Evolutionary conservation across 2,113 vertebrate species (phyloP).

Genomic region (Corythornis madagascariensis): DNA sequence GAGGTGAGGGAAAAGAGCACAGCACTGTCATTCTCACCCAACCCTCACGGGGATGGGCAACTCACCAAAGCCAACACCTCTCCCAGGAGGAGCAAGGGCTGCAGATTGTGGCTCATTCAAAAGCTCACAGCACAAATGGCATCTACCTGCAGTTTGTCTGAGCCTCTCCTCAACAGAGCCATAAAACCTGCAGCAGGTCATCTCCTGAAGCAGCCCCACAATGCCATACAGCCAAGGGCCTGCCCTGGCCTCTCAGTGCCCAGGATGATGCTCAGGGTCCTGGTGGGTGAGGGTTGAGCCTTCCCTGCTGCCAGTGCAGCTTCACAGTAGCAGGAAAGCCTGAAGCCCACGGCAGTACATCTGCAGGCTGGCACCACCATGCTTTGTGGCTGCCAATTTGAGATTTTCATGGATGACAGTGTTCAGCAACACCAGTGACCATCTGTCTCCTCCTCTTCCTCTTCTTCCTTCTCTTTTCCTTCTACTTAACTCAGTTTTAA

Average conservation of each 20-base stretch:
- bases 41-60: neutral
- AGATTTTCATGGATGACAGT: neutral
- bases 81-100: neutral
- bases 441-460: constrained; percentile 9
- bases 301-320: neutral
- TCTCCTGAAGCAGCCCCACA: neutral
- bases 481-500: neutral
- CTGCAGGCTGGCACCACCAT: constrained; percentile 1
- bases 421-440: constrained; percentile 1
- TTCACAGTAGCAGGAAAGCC: neutral
- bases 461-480: neutral
- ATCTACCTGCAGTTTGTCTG: neutral
- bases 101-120: neutral
- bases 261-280: neutral
- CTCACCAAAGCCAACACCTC: neutral
- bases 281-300: neutral
- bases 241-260: rapidly evolving
- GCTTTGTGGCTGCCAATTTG: neutral
- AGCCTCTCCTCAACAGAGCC: neutral
- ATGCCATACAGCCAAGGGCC: neutral
- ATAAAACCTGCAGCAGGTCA: neutral
- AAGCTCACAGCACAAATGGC: neutral
- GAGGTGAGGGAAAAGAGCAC: neutral
- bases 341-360: neutral
- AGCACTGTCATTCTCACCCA: too few relatives aligned